phyloP scores from a whole-genome alignment of 2,888 invertebrate genomes.

The Odontothrips loti region DNA sequence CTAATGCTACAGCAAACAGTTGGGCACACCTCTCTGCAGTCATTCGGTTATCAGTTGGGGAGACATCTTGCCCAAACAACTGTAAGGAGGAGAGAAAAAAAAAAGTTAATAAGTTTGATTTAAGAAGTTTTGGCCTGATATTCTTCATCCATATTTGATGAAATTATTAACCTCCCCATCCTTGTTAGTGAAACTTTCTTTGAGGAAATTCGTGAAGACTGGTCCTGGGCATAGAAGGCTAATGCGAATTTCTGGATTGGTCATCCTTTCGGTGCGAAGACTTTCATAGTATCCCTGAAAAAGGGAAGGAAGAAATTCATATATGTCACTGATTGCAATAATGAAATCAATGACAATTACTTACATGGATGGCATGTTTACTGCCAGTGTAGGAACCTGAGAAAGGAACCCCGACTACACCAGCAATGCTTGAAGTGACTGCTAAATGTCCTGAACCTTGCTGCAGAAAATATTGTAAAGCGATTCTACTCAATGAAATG shows the following conservation, averaged over 20 bases:
- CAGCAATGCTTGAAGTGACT: constrained; percentile 70
- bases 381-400: constrained; percentile 67
- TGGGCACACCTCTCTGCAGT: constrained; percentile 51
- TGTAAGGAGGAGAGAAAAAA: constrained; percentile 34
- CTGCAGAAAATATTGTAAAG: constrained; percentile 59
- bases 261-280: constrained; percentile 57
- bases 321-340: neutral
- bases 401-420: constrained; percentile 61
- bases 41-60: constrained; percentile 47
- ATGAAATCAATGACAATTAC: constrained; percentile 35
- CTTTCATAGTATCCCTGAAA: constrained; percentile 67
- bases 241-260: constrained; percentile 55
- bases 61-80: constrained; percentile 43
- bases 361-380: constrained; percentile 73
- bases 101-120: constrained; percentile 29
- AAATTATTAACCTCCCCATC: constrained; percentile 52
- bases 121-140: too few species aligned
- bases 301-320: neutral
- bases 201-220: constrained; percentile 63
- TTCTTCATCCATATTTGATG: constrained; percentile 16
- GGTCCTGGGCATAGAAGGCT: constrained; percentile 75
- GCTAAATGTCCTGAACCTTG: constrained; percentile 62
- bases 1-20: constrained; percentile 51
- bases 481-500: constrained; percentile 64
- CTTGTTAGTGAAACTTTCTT: constrained; percentile 63